Conservation (phyloP, 2,888 invertebrate species). For the Chironomus riparius region DNA sequence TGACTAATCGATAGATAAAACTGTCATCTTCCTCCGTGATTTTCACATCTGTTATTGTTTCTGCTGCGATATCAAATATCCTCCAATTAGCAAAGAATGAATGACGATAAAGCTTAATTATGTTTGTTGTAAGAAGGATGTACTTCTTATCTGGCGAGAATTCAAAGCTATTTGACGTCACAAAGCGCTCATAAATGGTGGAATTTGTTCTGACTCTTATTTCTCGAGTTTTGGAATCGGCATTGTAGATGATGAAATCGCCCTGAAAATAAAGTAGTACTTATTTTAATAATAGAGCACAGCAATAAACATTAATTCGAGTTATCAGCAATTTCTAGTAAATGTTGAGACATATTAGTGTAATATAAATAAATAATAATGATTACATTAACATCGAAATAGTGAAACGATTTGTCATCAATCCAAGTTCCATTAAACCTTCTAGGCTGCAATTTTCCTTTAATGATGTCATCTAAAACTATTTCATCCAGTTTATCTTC, state of each 20-base stretch:
- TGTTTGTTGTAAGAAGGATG: constrained; percentile 52
- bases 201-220: not conserved
- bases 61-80: constrained; percentile 53
- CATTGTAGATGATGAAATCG: constrained; percentile 16
- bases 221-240: not conserved
- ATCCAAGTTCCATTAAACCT: constrained; percentile 77
- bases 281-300: too few relatives aligned
- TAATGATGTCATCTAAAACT: constrained; percentile 59
- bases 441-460: constrained; percentile 54
- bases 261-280: constrained; percentile 5
- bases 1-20: constrained; percentile 50
- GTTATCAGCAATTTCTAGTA: too few relatives aligned
- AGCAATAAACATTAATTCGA: too few relatives aligned
- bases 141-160: constrained; percentile 58
- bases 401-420: constrained; percentile 57
- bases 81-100: constrained; percentile 68
- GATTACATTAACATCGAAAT: constrained; percentile 44
- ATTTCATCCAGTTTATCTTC: constrained; percentile 40
- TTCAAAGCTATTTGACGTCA: constrained; percentile 37
- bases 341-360: too few relatives aligned
- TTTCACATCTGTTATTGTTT: constrained; percentile 36
- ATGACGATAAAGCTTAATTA: constrained; percentile 68
- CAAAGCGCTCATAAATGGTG: not conserved
- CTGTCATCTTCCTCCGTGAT: constrained; percentile 40
- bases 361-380: not conserved